Evolutionary conservation across 2,113 vertebrate genomes (phyloP), one percentile per base, ranked within the genome.

Genomic region (Ameiurus melas): DNA sequence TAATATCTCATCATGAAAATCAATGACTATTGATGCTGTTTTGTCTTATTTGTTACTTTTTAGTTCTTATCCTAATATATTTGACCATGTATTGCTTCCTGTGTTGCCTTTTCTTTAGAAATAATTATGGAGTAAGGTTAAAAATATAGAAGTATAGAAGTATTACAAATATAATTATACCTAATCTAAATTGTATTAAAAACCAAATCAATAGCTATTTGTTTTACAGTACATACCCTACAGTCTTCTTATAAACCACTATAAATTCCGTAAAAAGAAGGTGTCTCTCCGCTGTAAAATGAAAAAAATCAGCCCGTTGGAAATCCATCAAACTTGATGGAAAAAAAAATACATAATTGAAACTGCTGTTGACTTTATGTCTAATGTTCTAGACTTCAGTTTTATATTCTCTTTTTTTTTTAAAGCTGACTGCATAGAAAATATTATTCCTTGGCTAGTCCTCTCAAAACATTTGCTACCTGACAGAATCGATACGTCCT

Each of bases 401-500:
- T 25, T 57, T 58, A 58, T 85, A 14, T 43, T 62, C 9, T 4
- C 16, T 5, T 19, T 47, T 5, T 19, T 47, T 62, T 77, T 19
- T 27, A 9, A 78, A 78, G 12, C n/a, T 39, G 82, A 89, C 81
- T 89, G 68, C 7, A 51, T 27, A 14, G 8, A 70, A 70, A 70
- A 9, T 33, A 9, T 5, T 16, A 68, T 68, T 16, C 33, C 66
- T 33, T 10, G 39, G 43, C 27, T 51, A 55, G 43, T 83, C 33
- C 85, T 47, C 84, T 80, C 30, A 78, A 87, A 85, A 53, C 39
- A 8, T 84, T 62, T 75, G 51, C 16, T 33, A 22, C 85, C 81
- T 58, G 81, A 81, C 73, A 85, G 83, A 87, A 85, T 47, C 47
- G n/a, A 33, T 43, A 58, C 14, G 17, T 55, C 82, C 5, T 84